Percentiles rank a stretch among this genome's conserved stretches.
Evolutionary conservation across 2,113 vertebrate species (phyloP).

Genomic region (Brachirus orientalis): DNA sequence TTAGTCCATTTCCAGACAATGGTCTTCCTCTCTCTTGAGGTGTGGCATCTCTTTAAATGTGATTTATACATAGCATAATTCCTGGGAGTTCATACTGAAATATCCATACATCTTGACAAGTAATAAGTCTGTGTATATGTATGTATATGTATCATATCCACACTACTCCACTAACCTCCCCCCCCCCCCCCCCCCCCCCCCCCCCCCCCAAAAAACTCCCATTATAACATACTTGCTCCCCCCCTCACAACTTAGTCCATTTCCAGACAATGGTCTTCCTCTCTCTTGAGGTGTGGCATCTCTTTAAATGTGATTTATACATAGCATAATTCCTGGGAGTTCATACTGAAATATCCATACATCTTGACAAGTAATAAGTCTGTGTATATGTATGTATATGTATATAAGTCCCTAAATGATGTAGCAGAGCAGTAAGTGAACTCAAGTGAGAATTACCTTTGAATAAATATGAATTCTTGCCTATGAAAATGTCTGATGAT

Average conservation of each 20-base stretch:
- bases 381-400: constrained; percentile 24
- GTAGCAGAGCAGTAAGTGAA: background rate
- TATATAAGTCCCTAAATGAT: background rate
- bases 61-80: constrained; percentile 58
- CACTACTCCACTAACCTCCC: constrained; percentile 29
- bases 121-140: constrained; percentile 28
- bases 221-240: constrained; percentile 43
- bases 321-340: constrained; percentile 46
- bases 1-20: constrained; percentile 49
- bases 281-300: constrained; percentile 3
- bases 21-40: background rate
- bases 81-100: constrained; percentile 31
- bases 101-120: constrained; percentile 28
- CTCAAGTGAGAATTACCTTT: constrained; percentile 35
- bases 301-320: constrained; percentile 50
- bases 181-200: too few relatives aligned
- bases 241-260: constrained; percentile 52
- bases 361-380: constrained; percentile 22
- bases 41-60: constrained; percentile 28
- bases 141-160: constrained; percentile 21
- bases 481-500: constrained; percentile 2
- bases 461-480: constrained; percentile 15
- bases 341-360: constrained; percentile 34
- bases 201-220: too few relatives aligned
- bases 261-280: constrained; percentile 18